Conservation (phyloP, 2,888 invertebrate genomes). For the Lasioglossum malachurum region DNA sequence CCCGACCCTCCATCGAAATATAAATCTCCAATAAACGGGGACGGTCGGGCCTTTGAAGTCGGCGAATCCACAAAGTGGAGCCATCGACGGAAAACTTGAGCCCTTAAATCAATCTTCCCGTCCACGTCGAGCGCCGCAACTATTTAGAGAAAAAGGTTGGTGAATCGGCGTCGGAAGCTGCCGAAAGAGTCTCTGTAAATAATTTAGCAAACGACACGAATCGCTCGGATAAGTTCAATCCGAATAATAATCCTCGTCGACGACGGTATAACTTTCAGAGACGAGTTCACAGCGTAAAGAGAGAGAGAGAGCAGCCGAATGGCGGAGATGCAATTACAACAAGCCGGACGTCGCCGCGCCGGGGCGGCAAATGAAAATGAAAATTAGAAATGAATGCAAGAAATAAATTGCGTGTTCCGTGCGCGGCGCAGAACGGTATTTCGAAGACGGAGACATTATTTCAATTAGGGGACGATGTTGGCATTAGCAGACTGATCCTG, state of each 20-base stretch:
- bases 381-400: conserved; percentile 71
- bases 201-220: not conserved
- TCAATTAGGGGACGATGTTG: conserved; percentile 66
- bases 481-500: conserved; percentile 56
- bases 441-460: conserved; percentile 66
- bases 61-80: not conserved
- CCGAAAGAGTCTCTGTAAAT: not conserved
- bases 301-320: not conserved
- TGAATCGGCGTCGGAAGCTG: not conserved
- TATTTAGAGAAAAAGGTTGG: not conserved
- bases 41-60: not conserved
- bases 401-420: conserved; percentile 68
- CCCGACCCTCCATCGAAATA: not conserved
- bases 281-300: not conserved
- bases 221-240: not conserved
- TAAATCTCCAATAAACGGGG: not conserved
- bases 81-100: not conserved
- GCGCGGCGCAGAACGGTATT: conserved; percentile 43
- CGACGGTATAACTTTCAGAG: not conserved
- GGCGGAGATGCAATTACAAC: conserved; percentile 62
- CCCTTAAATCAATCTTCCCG: not conserved
- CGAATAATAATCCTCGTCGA: not conserved
- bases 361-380: conserved; percentile 68
- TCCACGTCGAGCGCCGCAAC: not conserved
- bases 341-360: not conserved